phyloP scores from a whole-genome alignment of 2,797 vertebrate species.

The Melanotaenia boesemani region DNA sequence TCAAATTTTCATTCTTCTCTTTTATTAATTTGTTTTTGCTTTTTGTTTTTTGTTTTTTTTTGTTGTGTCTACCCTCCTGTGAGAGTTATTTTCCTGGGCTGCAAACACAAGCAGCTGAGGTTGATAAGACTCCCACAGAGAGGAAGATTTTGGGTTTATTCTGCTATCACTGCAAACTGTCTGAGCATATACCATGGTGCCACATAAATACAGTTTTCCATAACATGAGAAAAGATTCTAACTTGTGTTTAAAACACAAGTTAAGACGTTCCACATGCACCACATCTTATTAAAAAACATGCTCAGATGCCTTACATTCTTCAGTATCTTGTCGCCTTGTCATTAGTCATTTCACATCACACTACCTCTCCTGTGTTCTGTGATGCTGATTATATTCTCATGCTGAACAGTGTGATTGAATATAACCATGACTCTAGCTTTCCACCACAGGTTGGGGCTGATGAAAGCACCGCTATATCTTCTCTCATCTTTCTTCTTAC shows the following conservation, averaged over 20 bases:
- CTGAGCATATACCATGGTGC: constrained; percentile 40
- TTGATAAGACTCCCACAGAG: constrained; percentile 61
- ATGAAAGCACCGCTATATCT: constrained; percentile 75
- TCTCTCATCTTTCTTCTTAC: constrained; percentile 79
- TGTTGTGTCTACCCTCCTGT: constrained; percentile 28
- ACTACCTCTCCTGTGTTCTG: constrained; percentile 80
- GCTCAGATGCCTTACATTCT: constrained; percentile 48
- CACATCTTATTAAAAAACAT: constrained; percentile 43
- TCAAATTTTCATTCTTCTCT: constrained; percentile 42
- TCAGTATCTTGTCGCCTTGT: constrained; percentile 42
- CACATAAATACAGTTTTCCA: constrained; percentile 27
- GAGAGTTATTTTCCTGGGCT: constrained; percentile 38
- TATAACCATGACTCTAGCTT: constrained; percentile 78
- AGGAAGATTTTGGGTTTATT: constrained; percentile 55
- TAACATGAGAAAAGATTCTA: constrained; percentile 24
- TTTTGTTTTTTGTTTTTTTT: neutral
- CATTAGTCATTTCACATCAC: constrained; percentile 78
- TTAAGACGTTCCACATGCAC: constrained; percentile 49
- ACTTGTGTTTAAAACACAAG: constrained; percentile 49
- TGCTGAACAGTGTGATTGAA: constrained; percentile 79
- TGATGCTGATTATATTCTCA: constrained; percentile 86
- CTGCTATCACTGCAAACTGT: constrained; percentile 47
- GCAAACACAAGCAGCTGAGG: constrained; percentile 59
- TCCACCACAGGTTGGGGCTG: constrained; percentile 62
- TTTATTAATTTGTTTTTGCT: constrained; percentile 1